Conservation (phyloP, 2,888 invertebrate genomes). For the Drosophila flavopinicola region DNA sequence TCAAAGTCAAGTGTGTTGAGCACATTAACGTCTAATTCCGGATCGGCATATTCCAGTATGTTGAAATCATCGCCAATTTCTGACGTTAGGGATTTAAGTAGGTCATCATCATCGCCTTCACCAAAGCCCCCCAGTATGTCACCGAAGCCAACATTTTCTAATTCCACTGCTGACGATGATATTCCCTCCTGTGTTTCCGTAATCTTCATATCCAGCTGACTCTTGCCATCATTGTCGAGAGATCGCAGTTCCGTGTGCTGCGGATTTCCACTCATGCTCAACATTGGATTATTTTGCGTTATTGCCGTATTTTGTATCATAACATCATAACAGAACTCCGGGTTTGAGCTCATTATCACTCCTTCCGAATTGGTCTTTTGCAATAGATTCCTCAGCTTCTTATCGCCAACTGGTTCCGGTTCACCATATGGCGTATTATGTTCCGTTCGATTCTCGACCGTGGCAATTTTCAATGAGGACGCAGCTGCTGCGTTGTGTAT, state of each 20-base stretch:
- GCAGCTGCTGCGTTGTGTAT: slow-evolving; percentile 29
- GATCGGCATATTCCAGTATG: slow-evolving; percentile 97
- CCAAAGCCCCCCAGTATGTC: slow-evolving; percentile 93
- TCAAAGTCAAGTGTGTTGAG: slow-evolving; percentile 93
- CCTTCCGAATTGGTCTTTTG: slow-evolving; percentile 66
- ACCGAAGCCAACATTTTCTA: slow-evolving; percentile 87
- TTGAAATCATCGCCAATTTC: slow-evolving; percentile 98
- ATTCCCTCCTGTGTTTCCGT: slow-evolving; percentile 86
- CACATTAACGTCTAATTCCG: slow-evolving; percentile 94
- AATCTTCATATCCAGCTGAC: slow-evolving; percentile 74
- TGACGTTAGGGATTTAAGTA: slow-evolving; percentile 89
- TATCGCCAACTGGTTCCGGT: slow-evolving; percentile 54
- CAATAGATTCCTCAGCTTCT: slow-evolving; percentile 61
- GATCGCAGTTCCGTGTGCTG: slow-evolving; percentile 56
- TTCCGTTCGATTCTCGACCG: slow-evolving; percentile 54
- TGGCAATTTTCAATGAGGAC: slow-evolving; percentile 45
- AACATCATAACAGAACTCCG: slow-evolving; percentile 61
- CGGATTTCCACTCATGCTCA: slow-evolving; percentile 63
- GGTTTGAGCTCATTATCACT: slow-evolving; percentile 55
- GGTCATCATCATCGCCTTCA: slow-evolving; percentile 95
- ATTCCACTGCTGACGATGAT: slow-evolving; percentile 63
- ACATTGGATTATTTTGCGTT: slow-evolving; percentile 72
- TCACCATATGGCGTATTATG: slow-evolving; percentile 50
- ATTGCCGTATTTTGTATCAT: slow-evolving; percentile 55
- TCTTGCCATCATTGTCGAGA: slow-evolving; percentile 62